These are phyloP conservation scores for Drosophila fulvimacula DNA, from an alignment of 2,888 invertebrate genomes.

Conservation along the genomic window DNA sequence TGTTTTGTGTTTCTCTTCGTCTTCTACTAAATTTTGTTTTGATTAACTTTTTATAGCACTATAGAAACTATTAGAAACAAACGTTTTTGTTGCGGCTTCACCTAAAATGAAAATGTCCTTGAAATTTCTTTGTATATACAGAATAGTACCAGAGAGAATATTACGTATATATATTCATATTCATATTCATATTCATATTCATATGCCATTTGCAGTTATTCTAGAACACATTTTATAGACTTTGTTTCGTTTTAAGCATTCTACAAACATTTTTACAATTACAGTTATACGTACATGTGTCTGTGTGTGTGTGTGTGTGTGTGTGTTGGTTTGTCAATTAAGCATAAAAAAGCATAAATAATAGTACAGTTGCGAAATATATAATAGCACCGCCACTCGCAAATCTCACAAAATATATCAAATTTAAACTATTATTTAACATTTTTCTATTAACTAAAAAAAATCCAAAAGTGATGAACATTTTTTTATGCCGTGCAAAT, in stretches of 20 bases:
- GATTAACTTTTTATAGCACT: constrained; percentile 42
- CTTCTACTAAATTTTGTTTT: constrained; percentile 14
- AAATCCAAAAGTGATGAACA: not conserved
- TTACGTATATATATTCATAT: constrained; percentile 53
- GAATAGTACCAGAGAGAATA: constrained; percentile 44
- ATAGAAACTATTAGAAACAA: constrained; percentile 8
- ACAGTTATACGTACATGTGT: constrained; percentile 16
- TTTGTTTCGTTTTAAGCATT: constrained; percentile 36
- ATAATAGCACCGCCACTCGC: not conserved
- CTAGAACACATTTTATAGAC: constrained; percentile 27
- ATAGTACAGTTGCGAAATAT: constrained; percentile 14
- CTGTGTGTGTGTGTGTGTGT: not conserved
- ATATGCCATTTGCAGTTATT: constrained; percentile 40
- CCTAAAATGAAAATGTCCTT: constrained; percentile 34
- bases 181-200: constrained; percentile 27
- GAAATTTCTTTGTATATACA: constrained; percentile 40
- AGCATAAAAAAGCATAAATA: constrained; percentile 74
- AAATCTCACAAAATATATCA: not conserved
- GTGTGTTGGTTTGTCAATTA: constrained; percentile 41
- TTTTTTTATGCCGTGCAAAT: not conserved
- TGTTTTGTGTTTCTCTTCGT: constrained; percentile 33
- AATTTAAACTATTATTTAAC: not conserved
- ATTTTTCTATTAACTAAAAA: not conserved
- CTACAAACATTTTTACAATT: constrained; percentile 47
- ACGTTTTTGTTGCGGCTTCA: constrained; percentile 17